Evolutionary conservation across 2,888 invertebrate species (phyloP), one percentile per base, ranked within the genome.

Genomic region (Drosophila mayaguana): DNA sequence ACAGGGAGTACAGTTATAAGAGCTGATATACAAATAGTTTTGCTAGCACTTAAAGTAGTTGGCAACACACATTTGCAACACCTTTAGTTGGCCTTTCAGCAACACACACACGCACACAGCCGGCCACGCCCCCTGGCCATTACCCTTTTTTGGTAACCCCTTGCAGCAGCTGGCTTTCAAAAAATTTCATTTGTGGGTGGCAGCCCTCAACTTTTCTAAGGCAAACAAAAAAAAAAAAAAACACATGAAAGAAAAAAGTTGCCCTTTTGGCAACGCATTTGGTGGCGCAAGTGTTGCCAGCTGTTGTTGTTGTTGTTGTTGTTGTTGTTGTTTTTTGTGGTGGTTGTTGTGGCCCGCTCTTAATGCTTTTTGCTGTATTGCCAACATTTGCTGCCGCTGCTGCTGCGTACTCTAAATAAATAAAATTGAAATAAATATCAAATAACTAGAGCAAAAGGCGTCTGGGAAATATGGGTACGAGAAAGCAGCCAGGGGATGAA

Each of bases 391-490:
- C 65, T 57, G 66, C 32, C 32, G 11, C 63, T 54, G 63, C 63
- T 69, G 42, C 65, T 53, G 66, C 63, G 56, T 62, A 63, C 64
- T 48, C 68, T 81, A 81, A 83, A 81, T 83, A 86, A 83, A 76
- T 78, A 84, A 84, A 87, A 83, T 70, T 78, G 82, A 84, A 81
- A 83, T 84, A 84, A 76, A 80, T 87, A 87, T 78, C 76, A 83
- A 73, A 79, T 80, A 84, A 87, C 81, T 87, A 76, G 63, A 75
- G 75, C 80, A 72, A 61, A 40, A 40, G 55, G 40, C 48, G 42
- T 42, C 40, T 50, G 45, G 32, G 50, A 38, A 55, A 28, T 56
- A 9, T 28, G 46, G 34, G 53, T n/a, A n/a, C 22, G 18, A 38
- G 43, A n/a, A 18, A 32, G 9, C 32, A 11, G 4, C n/a, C n/a